A percentile compares a stretch with the other conserved stretches of the same genome.
Evolutionary conservation across 2,888 invertebrate genomes (phyloP).

Genomic region (Stegophylla sp.): DNA sequence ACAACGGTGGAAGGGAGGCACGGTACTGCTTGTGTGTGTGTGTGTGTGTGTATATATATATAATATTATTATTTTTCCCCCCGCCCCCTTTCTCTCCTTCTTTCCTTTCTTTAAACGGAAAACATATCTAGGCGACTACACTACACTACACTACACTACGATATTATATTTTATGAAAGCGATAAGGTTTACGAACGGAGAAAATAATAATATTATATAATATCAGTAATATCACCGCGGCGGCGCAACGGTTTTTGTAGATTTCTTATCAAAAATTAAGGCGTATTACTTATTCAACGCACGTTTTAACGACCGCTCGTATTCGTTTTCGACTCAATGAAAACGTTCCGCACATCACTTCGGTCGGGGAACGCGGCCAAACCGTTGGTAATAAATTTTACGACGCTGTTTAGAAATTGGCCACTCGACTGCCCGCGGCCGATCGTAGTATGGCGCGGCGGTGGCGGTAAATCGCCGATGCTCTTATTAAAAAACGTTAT

Average conservation of each 20-base stretch:
- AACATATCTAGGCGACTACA: conserved; percentile 6
- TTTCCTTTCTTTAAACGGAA: background rate
- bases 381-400: conserved; percentile 9
- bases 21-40: background rate
- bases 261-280: conserved; percentile 41
- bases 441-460: background rate
- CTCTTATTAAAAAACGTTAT: too few relatives aligned
- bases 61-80: conserved; percentile 5
- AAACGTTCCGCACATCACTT: conserved; percentile 11
- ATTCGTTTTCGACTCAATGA: conserved; percentile 9
- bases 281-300: background rate
- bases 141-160: too few relatives aligned
- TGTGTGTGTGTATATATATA: background rate
- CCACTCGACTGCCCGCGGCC: background rate
- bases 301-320: conserved; percentile 7
- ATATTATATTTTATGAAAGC: conserved; percentile 35
- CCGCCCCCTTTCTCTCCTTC: background rate
- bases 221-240: background rate
- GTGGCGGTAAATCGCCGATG: too few relatives aligned
- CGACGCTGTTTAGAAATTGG: background rate
- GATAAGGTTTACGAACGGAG: conserved; percentile 37
- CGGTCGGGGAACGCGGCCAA: conserved; percentile 1
- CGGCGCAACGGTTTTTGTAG: background rate
- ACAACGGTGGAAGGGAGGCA: conserved; percentile 6
- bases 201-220: background rate